These are phyloP conservation scores for Stictocephala bisonia DNA, from an alignment of 2,888 invertebrate species.

Conservation along the genomic window DNA sequence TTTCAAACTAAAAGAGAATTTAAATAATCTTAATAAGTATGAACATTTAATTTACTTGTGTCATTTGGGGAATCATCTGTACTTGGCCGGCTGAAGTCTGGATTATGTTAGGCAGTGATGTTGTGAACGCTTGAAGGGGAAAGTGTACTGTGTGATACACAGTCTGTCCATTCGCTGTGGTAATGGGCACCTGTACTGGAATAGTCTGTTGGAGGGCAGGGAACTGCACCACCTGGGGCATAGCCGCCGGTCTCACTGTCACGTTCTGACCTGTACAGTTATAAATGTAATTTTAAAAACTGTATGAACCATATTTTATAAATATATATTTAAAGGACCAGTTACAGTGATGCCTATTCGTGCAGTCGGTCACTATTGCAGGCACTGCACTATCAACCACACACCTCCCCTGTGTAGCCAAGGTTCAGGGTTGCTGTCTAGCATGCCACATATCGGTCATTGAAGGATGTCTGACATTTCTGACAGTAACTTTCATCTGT, in stretches of 20 bases:
- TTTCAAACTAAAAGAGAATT: no score
- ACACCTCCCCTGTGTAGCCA: no score
- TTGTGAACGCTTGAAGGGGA: slow-evolving; percentile 83
- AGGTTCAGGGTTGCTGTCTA: no score
- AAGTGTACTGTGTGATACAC: slow-evolving; percentile 96
- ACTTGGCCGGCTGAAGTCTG: slow-evolving; percentile 67
- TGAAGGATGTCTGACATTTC: no score
- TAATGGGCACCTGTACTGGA: slow-evolving; percentile 91
- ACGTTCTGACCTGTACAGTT: slow-evolving; percentile 78
- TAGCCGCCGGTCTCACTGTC: slow-evolving; percentile 71
- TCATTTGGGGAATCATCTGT: slow-evolving; percentile 86
- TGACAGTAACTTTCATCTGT: no score
- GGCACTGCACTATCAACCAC: no score
- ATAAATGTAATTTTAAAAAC: no score
- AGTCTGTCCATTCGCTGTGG: slow-evolving; percentile 89
- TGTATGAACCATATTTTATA: no score
- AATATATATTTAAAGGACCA: no score
- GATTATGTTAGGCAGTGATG: slow-evolving; percentile 71
- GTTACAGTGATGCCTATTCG: neutral
- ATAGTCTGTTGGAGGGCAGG: slow-evolving; percentile 78
- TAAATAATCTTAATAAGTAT: no score
- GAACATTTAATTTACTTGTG: slow-evolving; percentile 76
- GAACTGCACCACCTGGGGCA: slow-evolving; percentile 72
- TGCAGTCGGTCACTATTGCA: neutral
- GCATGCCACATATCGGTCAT: no score